These are phyloP conservation scores for Litoditis marina DNA, from an alignment of 2,888 invertebrate genomes.

Conservation along the genomic window DNA sequence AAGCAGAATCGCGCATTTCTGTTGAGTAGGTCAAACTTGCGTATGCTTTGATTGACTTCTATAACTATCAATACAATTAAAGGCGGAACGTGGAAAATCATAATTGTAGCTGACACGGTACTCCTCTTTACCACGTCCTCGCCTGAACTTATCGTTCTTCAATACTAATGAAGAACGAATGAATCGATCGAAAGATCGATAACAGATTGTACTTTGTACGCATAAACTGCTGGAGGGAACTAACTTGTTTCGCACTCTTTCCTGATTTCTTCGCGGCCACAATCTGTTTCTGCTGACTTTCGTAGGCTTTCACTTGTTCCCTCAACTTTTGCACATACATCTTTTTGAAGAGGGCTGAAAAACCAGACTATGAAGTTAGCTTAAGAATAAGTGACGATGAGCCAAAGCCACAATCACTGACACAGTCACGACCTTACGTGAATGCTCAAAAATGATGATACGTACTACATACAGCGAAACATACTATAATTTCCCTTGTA, in stretches of 20 bases:
- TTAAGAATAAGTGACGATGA: not conserved
- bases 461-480: too few species aligned
- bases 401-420: not conserved
- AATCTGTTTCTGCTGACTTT: slow-evolving; percentile 93
- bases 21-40: too few species aligned
- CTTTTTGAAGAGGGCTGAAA: slow-evolving; percentile 78
- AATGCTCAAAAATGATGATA: too few species aligned
- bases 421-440: not conserved
- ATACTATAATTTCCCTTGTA: slow-evolving; percentile 89
- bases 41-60: too few species aligned
- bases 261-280: slow-evolving; percentile 93
- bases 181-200: too few species aligned
- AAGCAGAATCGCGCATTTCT: too few species aligned
- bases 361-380: not conserved
- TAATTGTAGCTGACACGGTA: not conserved
- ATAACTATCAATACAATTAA: not conserved
- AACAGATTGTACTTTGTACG: too few species aligned
- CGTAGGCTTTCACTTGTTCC: slow-evolving; percentile 92
- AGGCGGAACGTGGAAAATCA: not conserved
- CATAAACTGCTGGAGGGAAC: not conserved
- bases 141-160: too few species aligned
- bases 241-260: slow-evolving; percentile 80
- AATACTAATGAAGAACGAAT: too few species aligned
- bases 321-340: slow-evolving; percentile 93
- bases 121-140: not conserved